A percentile compares a stretch with the other conserved stretches of the same genome.
Evolutionary conservation across 2,113 vertebrate genomes (phyloP).

Genomic region (Dolichallabes microphthalmus): DNA sequence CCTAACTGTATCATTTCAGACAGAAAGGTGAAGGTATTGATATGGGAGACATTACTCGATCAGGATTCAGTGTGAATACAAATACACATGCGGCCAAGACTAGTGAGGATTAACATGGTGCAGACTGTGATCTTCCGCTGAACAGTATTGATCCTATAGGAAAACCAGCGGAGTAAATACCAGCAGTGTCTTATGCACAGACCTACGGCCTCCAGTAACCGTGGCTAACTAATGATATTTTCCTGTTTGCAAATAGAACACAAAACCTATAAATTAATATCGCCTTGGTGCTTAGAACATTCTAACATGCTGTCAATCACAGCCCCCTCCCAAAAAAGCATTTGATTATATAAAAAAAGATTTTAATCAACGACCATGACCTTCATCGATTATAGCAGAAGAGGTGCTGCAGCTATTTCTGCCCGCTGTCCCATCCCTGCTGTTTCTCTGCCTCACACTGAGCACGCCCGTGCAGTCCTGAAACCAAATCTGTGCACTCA

Average conservation of each 20-base stretch:
- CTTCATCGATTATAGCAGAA: constrained; percentile 60
- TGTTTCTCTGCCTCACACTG: constrained; percentile 18
- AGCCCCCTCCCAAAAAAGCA: constrained; percentile 54
- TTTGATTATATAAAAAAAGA: constrained; percentile 54
- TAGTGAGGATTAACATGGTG: constrained; percentile 61
- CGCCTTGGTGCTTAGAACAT: constrained; percentile 24
- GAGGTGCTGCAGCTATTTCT: constrained; percentile 47
- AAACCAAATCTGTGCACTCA: constrained; percentile 51
- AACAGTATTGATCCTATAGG: constrained; percentile 69
- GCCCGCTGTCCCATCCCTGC: constrained; percentile 42
- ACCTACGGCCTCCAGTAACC: not conserved
- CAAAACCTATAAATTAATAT: not conserved
- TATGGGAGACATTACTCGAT: constrained; percentile 53
- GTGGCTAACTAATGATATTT: not conserved
- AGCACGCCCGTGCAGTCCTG: constrained; percentile 14
- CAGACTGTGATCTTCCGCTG: constrained; percentile 63
- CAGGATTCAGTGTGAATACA: constrained; percentile 30
- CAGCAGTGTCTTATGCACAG: constrained; percentile 31
- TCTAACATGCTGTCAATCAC: constrained; percentile 45
- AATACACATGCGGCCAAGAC: constrained; percentile 44
- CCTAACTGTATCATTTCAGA: constrained; percentile 55
- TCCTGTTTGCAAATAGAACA: not conserved
- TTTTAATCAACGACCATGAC: constrained; percentile 64
- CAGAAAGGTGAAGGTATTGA: constrained; percentile 63
- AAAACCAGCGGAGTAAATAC: constrained; percentile 60